A percentile compares a stretch with the other conserved stretches of the same genome.
Conservation (phyloP, 2,113 vertebrate species). For the Hippocampus barbouri region DNA sequence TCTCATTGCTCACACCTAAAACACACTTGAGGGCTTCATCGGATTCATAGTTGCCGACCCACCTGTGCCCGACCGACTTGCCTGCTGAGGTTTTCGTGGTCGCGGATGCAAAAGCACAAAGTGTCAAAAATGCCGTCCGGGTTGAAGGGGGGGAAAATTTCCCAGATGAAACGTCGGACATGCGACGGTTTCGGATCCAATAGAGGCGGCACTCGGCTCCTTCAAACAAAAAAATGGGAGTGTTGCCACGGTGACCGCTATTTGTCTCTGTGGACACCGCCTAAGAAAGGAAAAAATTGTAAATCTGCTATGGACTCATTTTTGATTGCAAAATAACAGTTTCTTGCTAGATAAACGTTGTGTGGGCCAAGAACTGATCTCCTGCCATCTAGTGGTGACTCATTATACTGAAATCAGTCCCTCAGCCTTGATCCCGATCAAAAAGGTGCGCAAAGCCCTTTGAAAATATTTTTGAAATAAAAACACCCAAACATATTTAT, state of each 20-base stretch:
- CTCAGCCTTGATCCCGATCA: too few species aligned
- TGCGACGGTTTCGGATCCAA: not conserved
- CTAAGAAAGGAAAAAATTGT: slow-evolving; percentile 32
- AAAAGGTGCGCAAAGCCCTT: too few species aligned
- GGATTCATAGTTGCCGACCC: not conserved
- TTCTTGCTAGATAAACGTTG: too few species aligned
- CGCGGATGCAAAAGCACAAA: not conserved
- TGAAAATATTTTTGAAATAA: too few species aligned
- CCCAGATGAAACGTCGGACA: not conserved
- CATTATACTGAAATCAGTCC: too few species aligned
- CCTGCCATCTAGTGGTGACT: too few species aligned
- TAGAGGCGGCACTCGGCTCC: not conserved
- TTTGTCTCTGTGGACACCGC: slow-evolving; percentile 59
- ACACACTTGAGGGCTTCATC: not conserved
- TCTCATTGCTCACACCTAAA: not conserved
- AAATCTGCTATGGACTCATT: too few species aligned
- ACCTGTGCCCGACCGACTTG: not conserved
- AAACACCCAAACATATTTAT: too few species aligned
- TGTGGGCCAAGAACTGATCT: too few species aligned
- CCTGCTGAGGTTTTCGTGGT: not conserved
- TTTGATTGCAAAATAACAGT: too few species aligned
- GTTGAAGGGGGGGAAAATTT: not conserved
- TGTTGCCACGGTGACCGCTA: slow-evolving; percentile 31
- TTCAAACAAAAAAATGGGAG: not conserved
- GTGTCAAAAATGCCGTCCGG: too few species aligned